These are phyloP conservation scores for Muscidifurax raptorellus DNA, from an alignment of 1,140 invertebrate species.

Conservation along the genomic window DNA sequence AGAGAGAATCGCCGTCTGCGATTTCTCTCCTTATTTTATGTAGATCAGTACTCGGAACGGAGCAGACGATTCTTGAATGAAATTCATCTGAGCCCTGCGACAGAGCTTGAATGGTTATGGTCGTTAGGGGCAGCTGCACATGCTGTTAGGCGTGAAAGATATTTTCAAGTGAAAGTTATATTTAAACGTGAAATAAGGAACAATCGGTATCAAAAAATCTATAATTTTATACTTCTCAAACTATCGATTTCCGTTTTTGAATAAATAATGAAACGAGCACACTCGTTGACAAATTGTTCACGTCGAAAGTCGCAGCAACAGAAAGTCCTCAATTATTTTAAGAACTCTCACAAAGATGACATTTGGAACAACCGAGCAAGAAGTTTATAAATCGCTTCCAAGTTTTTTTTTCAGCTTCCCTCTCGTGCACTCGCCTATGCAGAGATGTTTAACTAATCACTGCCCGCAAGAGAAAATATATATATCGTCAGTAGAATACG, in stretches of 20 bases:
- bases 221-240: no score
- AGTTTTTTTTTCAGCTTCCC: constrained; percentile 59
- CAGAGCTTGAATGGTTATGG: no score
- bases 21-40: neutral
- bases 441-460: constrained; percentile 71
- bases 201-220: no score
- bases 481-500: constrained; percentile 55
- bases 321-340: constrained; percentile 7
- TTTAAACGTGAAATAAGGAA: no score
- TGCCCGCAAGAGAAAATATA: constrained; percentile 60
- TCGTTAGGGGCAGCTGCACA: no score
- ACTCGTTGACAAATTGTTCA: neutral
- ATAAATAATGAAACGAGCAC: neutral
- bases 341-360: constrained; percentile 1
- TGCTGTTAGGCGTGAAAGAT: no score
- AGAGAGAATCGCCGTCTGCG: neutral
- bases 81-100: neutral
- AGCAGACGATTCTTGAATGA: neutral
- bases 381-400: constrained; percentile 69
- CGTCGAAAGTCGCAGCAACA: neutral
- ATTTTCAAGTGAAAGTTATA: no score
- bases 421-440: constrained; percentile 56
- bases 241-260: no score
- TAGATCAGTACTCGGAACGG: neutral
- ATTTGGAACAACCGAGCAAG: constrained; percentile 7